phyloP scores from a whole-genome alignment of 2,797 vertebrate genomes.

The Allenopithecus nigroviridis region DNA sequence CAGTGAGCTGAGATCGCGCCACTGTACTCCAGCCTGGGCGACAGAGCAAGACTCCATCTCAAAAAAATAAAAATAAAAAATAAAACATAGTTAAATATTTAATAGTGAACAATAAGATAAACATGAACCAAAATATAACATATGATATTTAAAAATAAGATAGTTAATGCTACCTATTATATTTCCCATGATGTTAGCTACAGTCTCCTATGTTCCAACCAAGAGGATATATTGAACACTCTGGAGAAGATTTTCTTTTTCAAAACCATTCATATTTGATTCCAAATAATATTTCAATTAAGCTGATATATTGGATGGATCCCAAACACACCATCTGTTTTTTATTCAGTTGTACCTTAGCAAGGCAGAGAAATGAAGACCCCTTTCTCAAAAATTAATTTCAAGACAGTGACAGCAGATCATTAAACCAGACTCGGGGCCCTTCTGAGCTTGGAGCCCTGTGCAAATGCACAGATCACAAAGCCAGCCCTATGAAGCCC shows the following conservation, averaged over 20 bases:
- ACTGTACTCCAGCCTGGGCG: too few relatives aligned
- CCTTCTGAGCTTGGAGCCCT: neutral
- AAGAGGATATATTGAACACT: neutral
- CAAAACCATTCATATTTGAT: neutral
- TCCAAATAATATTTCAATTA: neutral
- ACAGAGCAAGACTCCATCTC: too few relatives aligned
- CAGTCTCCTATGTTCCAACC: neutral
- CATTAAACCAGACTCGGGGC: neutral
- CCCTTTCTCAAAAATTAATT: neutral
- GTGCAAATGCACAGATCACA: neutral
- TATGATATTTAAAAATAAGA: neutral
- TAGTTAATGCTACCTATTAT: neutral
- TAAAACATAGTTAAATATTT: neutral
- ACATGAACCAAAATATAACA: neutral
- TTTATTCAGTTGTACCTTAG: neutral
- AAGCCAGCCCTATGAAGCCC: neutral
- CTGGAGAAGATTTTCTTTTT: neutral
- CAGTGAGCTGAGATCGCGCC: too few relatives aligned
- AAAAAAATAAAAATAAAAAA: too few relatives aligned
- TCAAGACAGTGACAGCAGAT: neutral
- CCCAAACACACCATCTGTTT: neutral
- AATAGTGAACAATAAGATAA: neutral
- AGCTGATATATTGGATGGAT: neutral
- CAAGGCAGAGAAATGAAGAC: neutral
- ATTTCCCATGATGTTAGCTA: neutral